A percentile compares a stretch with the other conserved stretches of the same genome.
phyloP scores from a whole-genome alignment of 2,888 invertebrate species.

The Chydorus sphaericus region DNA sequence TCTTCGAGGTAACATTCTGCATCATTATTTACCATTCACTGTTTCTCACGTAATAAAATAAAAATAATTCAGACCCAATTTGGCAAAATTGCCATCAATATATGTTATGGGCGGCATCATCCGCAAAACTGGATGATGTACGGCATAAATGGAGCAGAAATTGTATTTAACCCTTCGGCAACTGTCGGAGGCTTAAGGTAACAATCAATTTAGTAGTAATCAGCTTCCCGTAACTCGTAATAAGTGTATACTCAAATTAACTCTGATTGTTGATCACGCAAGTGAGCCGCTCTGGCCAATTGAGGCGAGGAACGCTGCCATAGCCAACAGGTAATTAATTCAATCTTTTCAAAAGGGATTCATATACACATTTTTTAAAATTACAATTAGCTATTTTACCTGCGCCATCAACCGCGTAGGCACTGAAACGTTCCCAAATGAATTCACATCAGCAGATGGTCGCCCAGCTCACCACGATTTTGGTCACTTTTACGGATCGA shows the following conservation, averaged over 20 bases:
- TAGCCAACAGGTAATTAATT: slow-evolving; percentile 52
- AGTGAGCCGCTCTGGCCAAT: slow-evolving; percentile 92
- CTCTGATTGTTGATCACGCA: too few relatives aligned
- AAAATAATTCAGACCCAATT: slow-evolving; percentile 61
- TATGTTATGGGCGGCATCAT: slow-evolving; percentile 96
- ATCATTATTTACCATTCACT: neutral
- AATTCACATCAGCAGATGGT: slow-evolving; percentile 74
- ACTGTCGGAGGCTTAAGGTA: slow-evolving; percentile 52
- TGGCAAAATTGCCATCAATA: slow-evolving; percentile 82
- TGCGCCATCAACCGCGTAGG: slow-evolving; percentile 91
- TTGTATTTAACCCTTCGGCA: slow-evolving; percentile 96
- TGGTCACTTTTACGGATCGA: slow-evolving; percentile 91
- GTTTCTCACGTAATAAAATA: too few relatives aligned
- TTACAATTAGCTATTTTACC: slow-evolving; percentile 72
- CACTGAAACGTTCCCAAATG: slow-evolving; percentile 60
- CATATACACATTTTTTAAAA: too few relatives aligned
- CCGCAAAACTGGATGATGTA: slow-evolving; percentile 97
- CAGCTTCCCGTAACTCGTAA: too few relatives aligned
- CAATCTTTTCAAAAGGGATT: neutral
- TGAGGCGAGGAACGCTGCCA: slow-evolving; percentile 88
- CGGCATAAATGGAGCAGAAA: slow-evolving; percentile 90
- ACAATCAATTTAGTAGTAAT: neutral
- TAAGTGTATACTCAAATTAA: too few relatives aligned
- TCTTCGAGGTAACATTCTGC: slow-evolving; percentile 44
- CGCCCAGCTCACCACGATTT: slow-evolving; percentile 52